Conservation (phyloP, 2,113 vertebrate genomes). For the Antechinus stuartii region DNA sequence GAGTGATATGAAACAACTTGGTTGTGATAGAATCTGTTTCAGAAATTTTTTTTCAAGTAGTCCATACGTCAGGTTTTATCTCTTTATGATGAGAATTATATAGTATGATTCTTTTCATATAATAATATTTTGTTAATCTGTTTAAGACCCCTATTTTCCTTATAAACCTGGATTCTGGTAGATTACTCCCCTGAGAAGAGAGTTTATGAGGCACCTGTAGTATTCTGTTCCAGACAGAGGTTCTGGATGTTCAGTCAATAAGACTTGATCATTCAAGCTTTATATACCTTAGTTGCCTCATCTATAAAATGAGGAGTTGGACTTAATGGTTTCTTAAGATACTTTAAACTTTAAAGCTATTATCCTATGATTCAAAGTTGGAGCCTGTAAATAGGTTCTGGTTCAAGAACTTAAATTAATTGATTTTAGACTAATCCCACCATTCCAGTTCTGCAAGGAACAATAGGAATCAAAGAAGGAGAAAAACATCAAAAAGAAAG, state of each 20-base stretch:
- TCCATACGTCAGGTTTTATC: not conserved
- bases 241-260: not conserved
- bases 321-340: not conserved
- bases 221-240: not conserved
- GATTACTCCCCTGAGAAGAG: not conserved
- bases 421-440: not conserved
- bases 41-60: not conserved
- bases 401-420: not conserved
- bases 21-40: not conserved
- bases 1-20: not conserved
- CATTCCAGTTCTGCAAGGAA: not conserved
- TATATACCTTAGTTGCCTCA: not conserved
- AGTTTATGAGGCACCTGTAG: not conserved
- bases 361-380: not conserved
- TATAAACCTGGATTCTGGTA: not conserved
- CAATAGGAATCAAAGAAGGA: not conserved
- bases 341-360: not conserved
- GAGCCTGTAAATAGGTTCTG: not conserved
- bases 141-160: not conserved
- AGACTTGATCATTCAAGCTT: not conserved
- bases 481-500: not conserved
- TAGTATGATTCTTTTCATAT: not conserved
- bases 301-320: not conserved
- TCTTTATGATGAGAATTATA: not conserved
- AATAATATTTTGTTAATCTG: not conserved